Evolutionary conservation across 2,888 invertebrate genomes (phyloP).

Genomic region (Diplazon laetatorius): DNA sequence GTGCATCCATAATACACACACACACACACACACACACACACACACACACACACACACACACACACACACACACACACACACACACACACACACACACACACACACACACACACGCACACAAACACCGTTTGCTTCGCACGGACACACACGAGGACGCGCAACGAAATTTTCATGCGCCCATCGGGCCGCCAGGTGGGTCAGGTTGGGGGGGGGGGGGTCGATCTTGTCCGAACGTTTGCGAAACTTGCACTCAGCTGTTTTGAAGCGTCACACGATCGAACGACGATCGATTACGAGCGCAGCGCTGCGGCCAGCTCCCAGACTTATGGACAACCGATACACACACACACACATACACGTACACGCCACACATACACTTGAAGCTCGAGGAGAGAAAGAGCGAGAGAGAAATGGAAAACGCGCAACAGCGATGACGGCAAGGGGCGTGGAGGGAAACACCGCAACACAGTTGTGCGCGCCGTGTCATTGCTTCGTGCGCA

Average conservation of each 20-base stretch:
- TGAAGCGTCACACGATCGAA: constrained; percentile 24
- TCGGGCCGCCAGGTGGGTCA: constrained; percentile 3
- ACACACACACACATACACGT: not conserved
- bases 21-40: too few relatives aligned
- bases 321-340: too few relatives aligned
- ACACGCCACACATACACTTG: not conserved
- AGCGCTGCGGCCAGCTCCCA: too few relatives aligned
- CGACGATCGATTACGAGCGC: constrained; percentile 21
- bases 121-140: too few relatives aligned
- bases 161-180: too few relatives aligned
- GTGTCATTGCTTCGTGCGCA: constrained; percentile 34
- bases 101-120: too few relatives aligned
- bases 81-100: too few relatives aligned
- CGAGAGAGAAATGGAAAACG: constrained; percentile 12
- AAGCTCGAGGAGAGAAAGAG: not conserved
- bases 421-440: not conserved
- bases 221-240: constrained; percentile 14
- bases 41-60: too few relatives aligned
- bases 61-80: too few relatives aligned
- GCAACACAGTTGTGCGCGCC: not conserved
- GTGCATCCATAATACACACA: too few relatives aligned
- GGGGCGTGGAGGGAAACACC: constrained; percentile 5
- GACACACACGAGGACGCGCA: too few relatives aligned
- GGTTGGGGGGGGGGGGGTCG: constrained; percentile 17
- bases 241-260: constrained; percentile 43